Evolutionary conservation across 2,113 vertebrate species (phyloP), one percentile per base, ranked within the genome.

Genomic region (Marmota monax): DNA sequence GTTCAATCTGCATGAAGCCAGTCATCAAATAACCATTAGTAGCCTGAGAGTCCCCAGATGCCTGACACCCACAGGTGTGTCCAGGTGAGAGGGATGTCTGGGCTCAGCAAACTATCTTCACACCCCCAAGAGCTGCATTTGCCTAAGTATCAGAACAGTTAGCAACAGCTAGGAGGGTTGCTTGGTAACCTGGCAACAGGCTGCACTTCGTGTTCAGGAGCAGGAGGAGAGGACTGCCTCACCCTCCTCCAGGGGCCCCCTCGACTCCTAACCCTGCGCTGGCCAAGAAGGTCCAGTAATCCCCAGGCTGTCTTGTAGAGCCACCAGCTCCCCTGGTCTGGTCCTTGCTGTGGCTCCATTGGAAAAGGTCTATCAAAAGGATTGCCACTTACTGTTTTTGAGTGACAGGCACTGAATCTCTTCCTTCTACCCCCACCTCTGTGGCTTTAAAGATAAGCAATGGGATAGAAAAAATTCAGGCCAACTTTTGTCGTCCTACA

Each of bases 111-210:
- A 51, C n/a, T 70, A 77, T 45, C 70, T 32, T 18, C 5, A 0
- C 2, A 2, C 79, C 58, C 63, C 13, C 0, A 0, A 37, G 17
- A 14, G 72, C 51, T n/a, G 17, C 34, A 0, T 78, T 20, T 56
- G 42, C 73, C 32, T 67, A 73, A 45, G 18, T 2, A 61, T 12
- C 32, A 2, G 42, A 79, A 56, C 29, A 58, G 91, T 67, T 70
- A 88, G 85, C 89, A n/a, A 70, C 14, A 3, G 78, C 17, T 5
- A 17, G 42, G 37, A 45, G 79, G 56, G 92, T 61, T 95, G 93
- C 97, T 34, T 89, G 74, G 96, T 70, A 96, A 94, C 97, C 92
- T 8, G 45, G 78, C 63, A 84, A 94, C 18, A 4, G n/a, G 92
- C 25, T 16, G 8, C n/a, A 88, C 69, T 92, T 12, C 2, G 74